Conservation (phyloP, 2,888 invertebrate species). For the Xestobium rufovillosum region DNA sequence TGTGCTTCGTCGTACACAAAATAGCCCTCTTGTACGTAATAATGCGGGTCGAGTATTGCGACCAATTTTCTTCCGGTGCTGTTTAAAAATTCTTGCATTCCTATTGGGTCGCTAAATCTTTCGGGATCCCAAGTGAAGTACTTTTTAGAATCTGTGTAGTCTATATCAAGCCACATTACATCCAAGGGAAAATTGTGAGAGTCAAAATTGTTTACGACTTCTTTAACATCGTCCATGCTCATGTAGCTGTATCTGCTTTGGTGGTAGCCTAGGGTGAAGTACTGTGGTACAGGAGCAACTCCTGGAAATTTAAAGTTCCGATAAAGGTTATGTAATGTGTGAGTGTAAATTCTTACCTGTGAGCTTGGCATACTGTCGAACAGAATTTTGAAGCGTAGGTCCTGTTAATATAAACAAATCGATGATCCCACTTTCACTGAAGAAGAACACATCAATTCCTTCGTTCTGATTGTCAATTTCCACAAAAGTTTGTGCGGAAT, state of each 20-base stretch:
- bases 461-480: slow-evolving; percentile 66
- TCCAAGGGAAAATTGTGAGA: slow-evolving; percentile 87
- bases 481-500: slow-evolving; percentile 95
- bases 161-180: slow-evolving; percentile 96
- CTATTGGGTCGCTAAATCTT: slow-evolving; percentile 75
- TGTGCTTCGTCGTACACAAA: slow-evolving; percentile 79
- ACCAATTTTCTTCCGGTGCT: slow-evolving; percentile 83
- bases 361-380: slow-evolving; percentile 73
- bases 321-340: too few relatives aligned
- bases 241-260: slow-evolving; percentile 97
- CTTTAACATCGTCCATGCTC: slow-evolving; percentile 82
- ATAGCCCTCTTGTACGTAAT: slow-evolving; percentile 84
- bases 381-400: slow-evolving; percentile 70
- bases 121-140: slow-evolving; percentile 89
- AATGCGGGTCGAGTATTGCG: slow-evolving; percentile 93
- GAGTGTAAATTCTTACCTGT: too few relatives aligned
- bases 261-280: slow-evolving; percentile 85
- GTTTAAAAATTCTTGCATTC: slow-evolving; percentile 81
- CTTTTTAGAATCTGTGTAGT: slow-evolving; percentile 92
- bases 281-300: slow-evolving; percentile 74
- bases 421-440: slow-evolving; percentile 89
- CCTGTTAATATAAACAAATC: slow-evolving; percentile 87
- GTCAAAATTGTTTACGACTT: slow-evolving; percentile 78
- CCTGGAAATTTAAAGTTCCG: too few relatives aligned
- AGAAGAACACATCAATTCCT: slow-evolving; percentile 67